A percentile compares a stretch with the other conserved stretches of the same genome.
Conservation (phyloP, 2,888 invertebrate genomes). For the Calameuta idolon region DNA sequence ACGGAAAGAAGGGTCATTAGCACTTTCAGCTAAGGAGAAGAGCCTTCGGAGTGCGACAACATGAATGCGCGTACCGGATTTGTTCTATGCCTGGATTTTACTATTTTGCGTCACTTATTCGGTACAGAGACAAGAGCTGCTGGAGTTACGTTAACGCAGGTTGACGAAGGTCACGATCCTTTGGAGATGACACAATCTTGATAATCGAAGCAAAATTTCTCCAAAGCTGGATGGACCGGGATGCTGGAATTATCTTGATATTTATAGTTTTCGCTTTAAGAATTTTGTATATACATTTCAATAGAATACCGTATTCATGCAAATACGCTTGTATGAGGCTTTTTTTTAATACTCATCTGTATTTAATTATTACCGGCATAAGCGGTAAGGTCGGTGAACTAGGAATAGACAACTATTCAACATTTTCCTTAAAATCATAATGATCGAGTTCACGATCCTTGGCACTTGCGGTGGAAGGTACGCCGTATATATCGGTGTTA, state of each 20-base stretch:
- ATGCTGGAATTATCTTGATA: too few species aligned
- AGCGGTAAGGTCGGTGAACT: background rate
- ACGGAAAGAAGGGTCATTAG: conserved; percentile 25
- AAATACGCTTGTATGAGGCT: too few species aligned
- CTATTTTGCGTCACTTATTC: background rate
- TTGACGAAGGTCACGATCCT: conserved; percentile 1
- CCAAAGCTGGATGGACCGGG: too few species aligned
- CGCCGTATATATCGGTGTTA: background rate
- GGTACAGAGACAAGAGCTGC: background rate
- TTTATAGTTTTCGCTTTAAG: too few species aligned
- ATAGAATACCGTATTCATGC: too few species aligned
- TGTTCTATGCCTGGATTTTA: background rate
- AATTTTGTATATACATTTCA: too few species aligned
- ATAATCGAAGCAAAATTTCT: too few species aligned
- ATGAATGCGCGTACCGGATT: background rate
- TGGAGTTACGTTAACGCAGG: background rate
- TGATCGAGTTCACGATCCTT: background rate
- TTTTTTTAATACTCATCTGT: too few species aligned
- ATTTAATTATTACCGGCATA: background rate
- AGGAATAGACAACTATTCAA: too few species aligned
- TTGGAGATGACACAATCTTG: too few species aligned
- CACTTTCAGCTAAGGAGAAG: conserved; percentile 20
- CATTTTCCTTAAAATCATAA: background rate
- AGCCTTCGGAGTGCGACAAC: background rate
- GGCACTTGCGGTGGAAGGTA: background rate